Evolutionary conservation across 1,140 invertebrate species (phyloP).

Genomic region (Maniola jurtina): DNA sequence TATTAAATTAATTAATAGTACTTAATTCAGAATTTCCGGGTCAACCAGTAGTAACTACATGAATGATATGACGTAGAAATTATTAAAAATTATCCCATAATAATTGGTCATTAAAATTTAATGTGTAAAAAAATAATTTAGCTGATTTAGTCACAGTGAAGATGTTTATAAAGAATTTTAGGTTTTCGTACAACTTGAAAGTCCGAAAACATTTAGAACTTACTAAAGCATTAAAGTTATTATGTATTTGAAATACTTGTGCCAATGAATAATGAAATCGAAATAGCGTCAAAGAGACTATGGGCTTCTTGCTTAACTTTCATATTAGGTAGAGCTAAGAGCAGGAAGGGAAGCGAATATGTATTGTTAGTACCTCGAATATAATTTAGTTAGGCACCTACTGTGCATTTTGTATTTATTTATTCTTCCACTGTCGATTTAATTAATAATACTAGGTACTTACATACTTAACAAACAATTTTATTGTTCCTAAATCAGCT

Average conservation of each 20-base stretch:
- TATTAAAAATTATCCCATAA: background rate
- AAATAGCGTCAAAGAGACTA: no score
- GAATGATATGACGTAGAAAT: background rate
- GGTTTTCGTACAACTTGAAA: background rate
- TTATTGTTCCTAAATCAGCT: constrained; percentile 21
- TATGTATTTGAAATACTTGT: no score
- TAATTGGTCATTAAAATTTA: background rate
- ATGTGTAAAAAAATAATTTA: constrained; percentile 1
- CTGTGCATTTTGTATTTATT: background rate
- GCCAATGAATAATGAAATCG: no score
- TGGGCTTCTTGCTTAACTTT: no score
- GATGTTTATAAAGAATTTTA: constrained; percentile 2
- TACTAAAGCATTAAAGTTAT: no score
- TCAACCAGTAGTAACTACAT: background rate
- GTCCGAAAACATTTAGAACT: no score
- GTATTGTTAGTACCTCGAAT: no score
- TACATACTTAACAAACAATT: background rate
- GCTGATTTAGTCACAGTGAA: constrained; percentile 21
- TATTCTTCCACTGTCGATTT: background rate
- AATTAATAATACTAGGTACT: background rate
- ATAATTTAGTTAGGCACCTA: no score
- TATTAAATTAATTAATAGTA: background rate
- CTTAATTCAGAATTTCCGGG: background rate
- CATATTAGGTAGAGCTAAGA: no score
- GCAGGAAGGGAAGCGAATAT: no score